Evolutionary conservation across 2,113 vertebrate species (phyloP).

Genomic region (Rostratula benghalensis): DNA sequence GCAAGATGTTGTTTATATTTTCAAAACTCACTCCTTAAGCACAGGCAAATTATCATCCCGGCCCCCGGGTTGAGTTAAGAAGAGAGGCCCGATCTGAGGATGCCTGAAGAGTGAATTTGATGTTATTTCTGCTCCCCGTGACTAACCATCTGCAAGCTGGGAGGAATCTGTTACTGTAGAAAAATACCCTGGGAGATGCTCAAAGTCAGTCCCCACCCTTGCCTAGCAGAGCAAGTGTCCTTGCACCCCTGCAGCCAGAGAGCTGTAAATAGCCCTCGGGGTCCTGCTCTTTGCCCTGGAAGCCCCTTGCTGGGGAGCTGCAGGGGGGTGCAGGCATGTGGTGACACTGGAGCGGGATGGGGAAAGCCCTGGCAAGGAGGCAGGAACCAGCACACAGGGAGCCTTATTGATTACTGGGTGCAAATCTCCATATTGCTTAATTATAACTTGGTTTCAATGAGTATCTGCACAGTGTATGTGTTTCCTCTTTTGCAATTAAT

Average conservation of each 20-base stretch:
- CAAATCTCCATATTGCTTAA: not conserved
- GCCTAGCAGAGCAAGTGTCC: fast-evolving
- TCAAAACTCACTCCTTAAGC: not conserved
- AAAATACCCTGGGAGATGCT: not conserved
- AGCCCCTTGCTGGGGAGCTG: not conserved
- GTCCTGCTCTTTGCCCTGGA: not conserved
- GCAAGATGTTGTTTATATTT: constrained; percentile 27
- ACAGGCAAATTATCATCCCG: not conserved
- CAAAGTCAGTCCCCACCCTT: not conserved
- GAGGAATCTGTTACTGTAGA: not conserved
- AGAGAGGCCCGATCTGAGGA: not conserved
- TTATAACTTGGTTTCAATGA: not conserved
- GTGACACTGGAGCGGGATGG: fast-evolving
- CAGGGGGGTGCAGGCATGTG: fast-evolving
- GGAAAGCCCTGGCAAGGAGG: fast-evolving
- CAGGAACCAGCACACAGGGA: fast-evolving
- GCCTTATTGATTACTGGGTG: not conserved
- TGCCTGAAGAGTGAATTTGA: fast-evolving
- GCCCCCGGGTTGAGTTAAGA: not conserved
- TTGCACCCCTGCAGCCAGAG: not conserved
- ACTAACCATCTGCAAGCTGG: not conserved
- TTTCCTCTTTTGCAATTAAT: constrained; percentile 14
- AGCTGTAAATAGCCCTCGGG: fast-evolving
- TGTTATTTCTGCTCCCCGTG: not conserved
- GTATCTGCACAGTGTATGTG: not conserved